Base-by-base conservation (phyloP, 2,797 vertebrate genomes). In the Liasis olivaceus region DNA sequence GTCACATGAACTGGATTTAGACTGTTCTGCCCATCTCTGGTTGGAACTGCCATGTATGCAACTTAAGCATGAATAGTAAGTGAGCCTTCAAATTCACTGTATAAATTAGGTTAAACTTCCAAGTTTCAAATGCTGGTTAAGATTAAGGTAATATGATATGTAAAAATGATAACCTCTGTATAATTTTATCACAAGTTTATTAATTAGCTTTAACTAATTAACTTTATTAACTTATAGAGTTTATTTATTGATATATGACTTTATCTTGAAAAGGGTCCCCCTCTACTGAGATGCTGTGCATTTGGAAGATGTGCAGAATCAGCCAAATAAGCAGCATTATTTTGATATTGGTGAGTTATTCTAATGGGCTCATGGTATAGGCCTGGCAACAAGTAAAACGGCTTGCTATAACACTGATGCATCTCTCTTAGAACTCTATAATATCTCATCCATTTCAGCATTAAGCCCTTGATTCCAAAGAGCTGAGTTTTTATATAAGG, bases 351-450 rank as follows among this genome's bases (percentile, higher is more conserved):
- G 26, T 6, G 24, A 36, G 31, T 56, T 77, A 20, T 63, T 87
- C 31, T 47, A 84, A 77, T 31, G 13, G 22, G 8, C 28, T 60
- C 17, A 11, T 12, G 1, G 84, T 60, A 72, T 15, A n/a, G 47
- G 47, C 42, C n/a, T 24, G 54, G 6, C 4, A 60, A 28, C 15
- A 85, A 89, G 42, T 81, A 86, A 94, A 58, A 0, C 28, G 63
- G 89, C 2, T 20, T 3, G 64, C 3, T 22, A 17, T 36, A 87
- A 42, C 5, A 12, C 31, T 56, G 47, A 0, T 63, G 85, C 62
- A 90, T 84, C 60, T 88, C 60, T 26, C 2, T 89, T 69, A 87
- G 63, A 58, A 92, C 60, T 42, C 31, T 54, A n/a, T 85, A 93
- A 93, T 15, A 31, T 31, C 22, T 91, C 8, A 1, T 56, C 58